Base-by-base conservation (phyloP, 2,888 invertebrate genomes). In the Synergus umbraculus region DNA sequence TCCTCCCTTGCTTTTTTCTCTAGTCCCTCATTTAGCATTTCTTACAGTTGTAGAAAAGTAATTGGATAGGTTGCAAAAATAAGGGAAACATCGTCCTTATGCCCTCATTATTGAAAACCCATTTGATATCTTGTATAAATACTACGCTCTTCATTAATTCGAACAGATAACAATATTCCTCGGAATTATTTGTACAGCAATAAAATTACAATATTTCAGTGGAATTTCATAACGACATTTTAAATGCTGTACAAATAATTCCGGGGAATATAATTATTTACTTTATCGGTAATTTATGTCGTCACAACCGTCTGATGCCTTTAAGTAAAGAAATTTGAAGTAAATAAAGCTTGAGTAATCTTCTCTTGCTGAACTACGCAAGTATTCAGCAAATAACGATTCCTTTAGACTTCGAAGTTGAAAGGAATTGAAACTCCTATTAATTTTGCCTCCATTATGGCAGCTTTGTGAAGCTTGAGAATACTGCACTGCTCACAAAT, bases 51-150 rank as follows among this genome's bases (percentile, higher is more conserved):
- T 49, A 41, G 37, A 10, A n/a, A 73, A 73, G 73, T 73, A 73
- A 73, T 54, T 54, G 41, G 73, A 54, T 73, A 49, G 73, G 54
- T 49, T 49, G 49, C 44, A 69, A 66, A 67, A 67, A 18, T 46
- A 69, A 46, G 29, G 29, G 29, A 69, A 29, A 29, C 43, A 69
- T 69, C 46, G 67, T 4, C 22, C 46, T 46, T 44, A 67, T 46
- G 22, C 22, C 22, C 22, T 44, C 46, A 46, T 10, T 44, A 67
- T 67, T 46, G 22, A 67, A 67, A 46, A 18, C 49, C 3, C 15
- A 49, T 49, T 15, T 49, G 4, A 15, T 49, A 49, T 13, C 15
- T 13, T 49, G 46, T 46, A 46, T 12, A 44, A 10, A 9, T 0
- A 37, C 4, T 5, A 37, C 37, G 37, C 4, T 4, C 5, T 37